Conservation (phyloP, 2,888 invertebrate genomes). For the Campoletis raptor region DNA sequence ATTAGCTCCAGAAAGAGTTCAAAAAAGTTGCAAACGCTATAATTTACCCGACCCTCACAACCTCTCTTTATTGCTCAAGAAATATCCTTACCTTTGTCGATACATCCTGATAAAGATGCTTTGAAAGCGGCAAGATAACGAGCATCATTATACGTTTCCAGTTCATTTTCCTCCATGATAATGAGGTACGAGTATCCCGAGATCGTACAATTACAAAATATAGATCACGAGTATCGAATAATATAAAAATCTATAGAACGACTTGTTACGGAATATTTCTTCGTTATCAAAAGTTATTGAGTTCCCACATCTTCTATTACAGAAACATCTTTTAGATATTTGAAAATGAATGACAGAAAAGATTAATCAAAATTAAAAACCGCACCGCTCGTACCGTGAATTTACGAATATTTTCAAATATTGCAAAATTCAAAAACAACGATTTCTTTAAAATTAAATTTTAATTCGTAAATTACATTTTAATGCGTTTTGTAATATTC, state of each 20-base stretch:
- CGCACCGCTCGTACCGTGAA: no score
- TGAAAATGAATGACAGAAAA: neutral
- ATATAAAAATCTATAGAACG: neutral
- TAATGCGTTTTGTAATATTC: neutral
- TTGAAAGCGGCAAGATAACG: constrained; percentile 6
- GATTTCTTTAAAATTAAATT: no score
- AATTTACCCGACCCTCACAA: neutral
- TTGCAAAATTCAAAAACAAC: no score
- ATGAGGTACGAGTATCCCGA: neutral
- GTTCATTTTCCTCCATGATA: constrained; percentile 2
- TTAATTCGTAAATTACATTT: no score
- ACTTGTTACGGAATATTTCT: neutral
- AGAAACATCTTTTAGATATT: neutral
- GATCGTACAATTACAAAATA: neutral
- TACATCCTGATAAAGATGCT: constrained; percentile 31
- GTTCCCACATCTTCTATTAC: neutral
- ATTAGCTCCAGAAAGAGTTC: neutral
- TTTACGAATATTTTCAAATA: no score
- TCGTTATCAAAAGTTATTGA: neutral
- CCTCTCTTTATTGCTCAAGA: constrained; percentile 1
- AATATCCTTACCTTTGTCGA: neutral
- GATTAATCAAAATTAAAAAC: neutral
- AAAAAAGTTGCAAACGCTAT: neutral
- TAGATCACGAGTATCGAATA: neutral
- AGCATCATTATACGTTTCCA: constrained; percentile 29